Evolutionary conservation across 2,797 vertebrate species (phyloP), one percentile per base, ranked within the genome.

Genomic region (Glossophaga mutica): DNA sequence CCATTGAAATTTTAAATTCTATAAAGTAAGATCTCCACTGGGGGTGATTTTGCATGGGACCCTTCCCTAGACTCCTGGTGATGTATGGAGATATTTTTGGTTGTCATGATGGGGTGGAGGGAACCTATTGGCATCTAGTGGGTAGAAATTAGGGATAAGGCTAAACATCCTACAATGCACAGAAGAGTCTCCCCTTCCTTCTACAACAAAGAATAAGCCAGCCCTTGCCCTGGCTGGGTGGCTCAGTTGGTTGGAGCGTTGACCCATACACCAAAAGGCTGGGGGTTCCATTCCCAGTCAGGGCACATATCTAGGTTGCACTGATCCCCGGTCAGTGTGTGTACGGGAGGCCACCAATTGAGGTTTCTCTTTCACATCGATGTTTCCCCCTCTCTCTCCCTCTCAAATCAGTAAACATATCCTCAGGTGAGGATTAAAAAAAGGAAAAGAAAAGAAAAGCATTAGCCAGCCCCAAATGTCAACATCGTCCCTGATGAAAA

Each of bases 1-100:
- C 24, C 46, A 87, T 42, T 90, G 71, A 37, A 87, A 78, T 79
- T 93, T 52, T 94, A 87, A 93, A 93, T 79, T 95, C 9, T 29
- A 0, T 74, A 79, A 94, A 32, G 48, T 62, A 86, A 5, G 1
- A 22, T 88, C 8, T 92, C 18, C 37, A 88, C 0, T 37, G 22
- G 26, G 19, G 32, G 32, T 5, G 10, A 87, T 29, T 86, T 70
- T 87, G 65, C 29, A 29, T 2, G 12, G 67, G 0, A 57, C 14
- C 2, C 26, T 3, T 83, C 32, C 32, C 52, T 22, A 88, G 57
- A 90, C 22, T 68, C 83, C 24, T 85, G 62, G 16, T 85, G 59
- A 87, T 83, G 5, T 82, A 29, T 93, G 68, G 24, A 92, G 85
- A 95, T 44, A 92, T 65, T 87, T 95, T 87, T 34, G 9, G 4